Evolutionary conservation across 2,888 invertebrate species (phyloP).

Genomic region (Malthinus seriepunctatus): DNA sequence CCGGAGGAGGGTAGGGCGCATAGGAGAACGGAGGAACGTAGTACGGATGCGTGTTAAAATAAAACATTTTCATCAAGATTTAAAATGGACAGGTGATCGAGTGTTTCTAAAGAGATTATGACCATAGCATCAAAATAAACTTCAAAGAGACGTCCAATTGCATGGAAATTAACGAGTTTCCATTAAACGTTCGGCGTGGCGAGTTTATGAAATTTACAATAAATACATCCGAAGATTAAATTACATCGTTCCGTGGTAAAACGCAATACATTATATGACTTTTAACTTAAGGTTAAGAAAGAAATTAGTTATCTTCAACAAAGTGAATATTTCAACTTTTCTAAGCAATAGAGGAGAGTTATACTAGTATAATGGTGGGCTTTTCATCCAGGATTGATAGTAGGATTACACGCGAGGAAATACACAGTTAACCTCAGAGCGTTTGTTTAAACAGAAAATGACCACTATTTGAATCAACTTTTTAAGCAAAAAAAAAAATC

Average conservation of each 20-base stretch:
- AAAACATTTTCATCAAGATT: too few relatives aligned
- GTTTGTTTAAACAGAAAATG: conserved; percentile 8
- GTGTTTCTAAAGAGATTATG: too few relatives aligned
- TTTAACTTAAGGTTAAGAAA: conserved; percentile 17
- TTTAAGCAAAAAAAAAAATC: neutral
- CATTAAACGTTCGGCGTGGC: too few relatives aligned
- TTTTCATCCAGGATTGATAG: conserved; percentile 41
- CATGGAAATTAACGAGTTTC: too few relatives aligned
- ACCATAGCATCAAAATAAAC: too few relatives aligned
- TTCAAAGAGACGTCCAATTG: too few relatives aligned
- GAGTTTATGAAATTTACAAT: too few relatives aligned
- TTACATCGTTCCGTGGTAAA: conserved; percentile 16
- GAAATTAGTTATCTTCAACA: conserved; percentile 39
- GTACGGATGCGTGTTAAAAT: too few relatives aligned
- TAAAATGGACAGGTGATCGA: too few relatives aligned
- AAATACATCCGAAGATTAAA: neutral
- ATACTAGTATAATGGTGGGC: conserved; percentile 41
- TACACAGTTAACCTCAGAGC: conserved; percentile 31
- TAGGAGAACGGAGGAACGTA: too few relatives aligned
- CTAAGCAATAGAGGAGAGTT: conserved; percentile 30
- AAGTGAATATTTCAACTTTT: conserved; percentile 34
- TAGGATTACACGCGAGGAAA: conserved; percentile 43
- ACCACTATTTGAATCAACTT: neutral
- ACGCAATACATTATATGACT: conserved; percentile 17
- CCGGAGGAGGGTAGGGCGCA: too few relatives aligned